These are phyloP conservation scores for Xiphorhynchus erythropygius DNA, from an alignment of 2,797 vertebrate species.

Conservation along the genomic window DNA sequence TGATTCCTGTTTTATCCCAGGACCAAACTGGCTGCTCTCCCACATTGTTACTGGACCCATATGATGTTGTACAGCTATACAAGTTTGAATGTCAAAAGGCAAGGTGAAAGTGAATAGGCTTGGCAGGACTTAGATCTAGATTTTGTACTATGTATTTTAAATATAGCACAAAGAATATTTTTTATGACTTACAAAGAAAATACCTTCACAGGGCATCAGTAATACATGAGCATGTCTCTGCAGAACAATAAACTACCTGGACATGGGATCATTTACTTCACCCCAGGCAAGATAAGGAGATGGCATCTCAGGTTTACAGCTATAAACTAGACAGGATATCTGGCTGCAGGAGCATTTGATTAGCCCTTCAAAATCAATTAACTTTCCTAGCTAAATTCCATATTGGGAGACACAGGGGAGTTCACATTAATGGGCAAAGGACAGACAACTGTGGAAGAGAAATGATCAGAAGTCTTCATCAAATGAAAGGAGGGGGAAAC, in stretches of 20 bases:
- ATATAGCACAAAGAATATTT: background rate
- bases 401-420: background rate
- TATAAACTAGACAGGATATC: background rate
- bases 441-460: background rate
- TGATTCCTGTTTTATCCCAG: slow-evolving; percentile 36
- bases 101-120: background rate
- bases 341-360: background rate
- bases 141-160: background rate
- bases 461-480: background rate
- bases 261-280: background rate
- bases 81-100: background rate
- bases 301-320: background rate
- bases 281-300: background rate
- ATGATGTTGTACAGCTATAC: background rate
- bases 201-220: background rate
- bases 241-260: background rate
- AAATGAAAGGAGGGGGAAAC: background rate
- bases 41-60: background rate
- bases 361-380: background rate
- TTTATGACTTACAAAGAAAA: background rate
- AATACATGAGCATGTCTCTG: background rate
- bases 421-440: background rate
- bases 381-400: background rate
- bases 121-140: background rate
- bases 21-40: slow-evolving; percentile 8